A percentile compares a stretch with the other conserved stretches of the same genome.
These are phyloP conservation scores for Formicarius rufipectus DNA, from an alignment of 2,113 vertebrate species.

Conservation along the genomic window DNA sequence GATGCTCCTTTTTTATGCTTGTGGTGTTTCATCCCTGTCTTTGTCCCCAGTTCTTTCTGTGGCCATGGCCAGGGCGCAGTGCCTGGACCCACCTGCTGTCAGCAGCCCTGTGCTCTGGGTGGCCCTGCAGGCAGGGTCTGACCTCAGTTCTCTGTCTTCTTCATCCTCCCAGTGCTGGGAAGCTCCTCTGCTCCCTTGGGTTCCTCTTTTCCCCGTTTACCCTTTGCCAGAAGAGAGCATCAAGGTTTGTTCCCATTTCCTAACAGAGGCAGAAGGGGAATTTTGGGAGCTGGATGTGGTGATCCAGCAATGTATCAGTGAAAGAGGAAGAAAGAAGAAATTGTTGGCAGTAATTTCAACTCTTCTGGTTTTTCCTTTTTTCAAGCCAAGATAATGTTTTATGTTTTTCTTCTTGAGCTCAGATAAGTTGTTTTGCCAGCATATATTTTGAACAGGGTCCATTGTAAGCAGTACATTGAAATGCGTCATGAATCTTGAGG, in stretches of 20 bases:
- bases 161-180: not conserved
- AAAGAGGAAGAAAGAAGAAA: not conserved
- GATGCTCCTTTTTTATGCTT: not conserved
- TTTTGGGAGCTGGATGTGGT: not conserved
- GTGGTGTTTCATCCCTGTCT: not conserved
- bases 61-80: fast-evolving
- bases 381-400: slow-evolving; percentile 33
- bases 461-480: not conserved
- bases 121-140: not conserved
- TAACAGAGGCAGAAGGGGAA: not conserved
- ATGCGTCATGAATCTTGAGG: not conserved
- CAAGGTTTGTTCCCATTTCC: not conserved
- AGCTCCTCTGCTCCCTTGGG: fast-evolving
- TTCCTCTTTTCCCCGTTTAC: not conserved
- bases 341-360: not conserved
- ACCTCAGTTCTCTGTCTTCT: not conserved
- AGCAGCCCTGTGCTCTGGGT: not conserved
- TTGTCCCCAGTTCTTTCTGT: not conserved
- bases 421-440: slow-evolving; percentile 33
- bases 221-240: not conserved
- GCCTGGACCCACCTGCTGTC: not conserved
- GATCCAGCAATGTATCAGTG: not conserved
- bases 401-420: slow-evolving; percentile 12
- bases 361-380: slow-evolving; percentile 38
- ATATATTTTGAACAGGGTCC: slow-evolving; percentile 23